Evolutionary conservation across 2,113 vertebrate species (phyloP).

Genomic region (Calyptomena viridis): DNA sequence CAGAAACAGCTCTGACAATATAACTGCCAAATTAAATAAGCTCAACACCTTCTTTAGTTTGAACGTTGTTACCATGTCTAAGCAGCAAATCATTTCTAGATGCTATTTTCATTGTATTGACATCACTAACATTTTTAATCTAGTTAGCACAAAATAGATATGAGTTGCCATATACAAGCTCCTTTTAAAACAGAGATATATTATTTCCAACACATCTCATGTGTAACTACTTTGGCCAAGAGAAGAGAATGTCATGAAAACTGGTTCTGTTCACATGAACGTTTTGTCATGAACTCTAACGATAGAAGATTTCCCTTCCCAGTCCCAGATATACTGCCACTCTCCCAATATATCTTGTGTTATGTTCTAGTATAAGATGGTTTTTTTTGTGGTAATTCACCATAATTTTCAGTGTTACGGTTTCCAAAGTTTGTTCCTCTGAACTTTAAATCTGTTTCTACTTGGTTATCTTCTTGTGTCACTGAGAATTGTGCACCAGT

Average conservation of each 20-base stretch:
- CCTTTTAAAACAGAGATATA: slow-evolving; percentile 1
- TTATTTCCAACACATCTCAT: not conserved
- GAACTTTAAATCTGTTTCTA: not conserved
- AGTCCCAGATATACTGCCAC: not conserved
- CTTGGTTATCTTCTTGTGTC: not conserved
- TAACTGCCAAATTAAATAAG: not conserved
- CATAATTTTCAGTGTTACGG: not conserved
- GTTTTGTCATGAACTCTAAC: not conserved
- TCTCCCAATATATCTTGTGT: not conserved
- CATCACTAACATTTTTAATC: slow-evolving; percentile 53
- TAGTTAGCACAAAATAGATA: slow-evolving; percentile 52
- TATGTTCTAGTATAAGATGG: not conserved
- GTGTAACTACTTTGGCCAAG: not conserved
- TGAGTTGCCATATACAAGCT: slow-evolving; percentile 29
- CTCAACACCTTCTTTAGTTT: not conserved
- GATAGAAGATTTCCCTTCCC: not conserved
- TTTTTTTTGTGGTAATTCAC: not conserved
- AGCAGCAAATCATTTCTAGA: not conserved
- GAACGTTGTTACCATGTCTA: not conserved
- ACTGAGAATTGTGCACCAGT: not conserved
- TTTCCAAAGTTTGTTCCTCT: not conserved
- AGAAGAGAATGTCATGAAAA: not conserved
- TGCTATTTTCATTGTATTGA: slow-evolving; percentile 32
- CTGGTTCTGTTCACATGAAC: not conserved
- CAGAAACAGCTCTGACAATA: not conserved